Evolutionary conservation across 2,797 vertebrate species (phyloP), one percentile per base, ranked within the genome.

Genomic region (Sebastolobus altivelis): DNA sequence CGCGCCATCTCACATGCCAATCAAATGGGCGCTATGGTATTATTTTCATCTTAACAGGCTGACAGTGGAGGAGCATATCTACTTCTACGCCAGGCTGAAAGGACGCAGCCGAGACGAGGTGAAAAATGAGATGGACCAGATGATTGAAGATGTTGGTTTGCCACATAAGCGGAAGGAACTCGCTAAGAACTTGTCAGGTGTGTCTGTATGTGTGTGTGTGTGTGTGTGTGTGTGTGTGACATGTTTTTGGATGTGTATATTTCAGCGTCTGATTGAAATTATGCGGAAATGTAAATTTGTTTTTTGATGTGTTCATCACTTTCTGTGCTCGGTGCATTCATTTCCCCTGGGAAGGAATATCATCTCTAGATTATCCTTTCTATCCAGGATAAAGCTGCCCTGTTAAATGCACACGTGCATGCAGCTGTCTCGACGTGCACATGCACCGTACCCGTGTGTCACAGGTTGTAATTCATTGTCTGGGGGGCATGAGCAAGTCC

Each of bases 41-140:
- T 12, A 54, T 75, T 71, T 61, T 61, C 65, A 25, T 54, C 40
- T 80, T 59, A 13, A n/a, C 88, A 99, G 99, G 85, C 92, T 99
- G 84, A 99, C 98, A 2, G 98, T 99, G 2, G 99, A 99, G 83
- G 98, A 99, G 62, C 99, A 99, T 89, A 98, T 99, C 89, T 99
- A 98, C 96, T 99, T 99, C 93, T 99, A 99, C 0, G 97, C 96
- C 49, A 92, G 97, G 29, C 95, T 99, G 56, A 99, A 99, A 87
- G 98, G 99, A 22, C 89, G 94, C 43, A 95, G 96, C 0, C 90
- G 94, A 55, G 94, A 95, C 11, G 95, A 98, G 8, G 97, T 98
- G 87, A 94, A 97, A 80, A 88, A 88, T 1, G 98, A 99, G 90
- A 96, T 98, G 92, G 96, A 98, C 65, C 97, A 98, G 93, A 98